phyloP scores from a whole-genome alignment of 2,797 vertebrate species.

The Phrynocephalus guinanensis region DNA sequence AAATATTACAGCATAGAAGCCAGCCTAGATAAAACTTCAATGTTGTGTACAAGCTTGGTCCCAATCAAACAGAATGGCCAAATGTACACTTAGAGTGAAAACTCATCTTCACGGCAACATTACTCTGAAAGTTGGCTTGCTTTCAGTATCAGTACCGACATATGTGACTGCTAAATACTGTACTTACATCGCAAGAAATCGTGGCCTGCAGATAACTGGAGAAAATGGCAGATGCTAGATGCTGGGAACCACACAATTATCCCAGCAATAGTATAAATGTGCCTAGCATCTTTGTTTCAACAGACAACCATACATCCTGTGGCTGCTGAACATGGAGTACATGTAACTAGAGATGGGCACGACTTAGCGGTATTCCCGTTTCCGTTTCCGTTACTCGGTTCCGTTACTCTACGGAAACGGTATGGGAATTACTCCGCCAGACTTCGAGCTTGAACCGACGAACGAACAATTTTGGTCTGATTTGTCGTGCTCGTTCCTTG shows the following conservation, averaged over 20 bases:
- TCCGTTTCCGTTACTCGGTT: too few species aligned
- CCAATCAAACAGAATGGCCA: conserved; percentile 55
- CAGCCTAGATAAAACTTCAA: conserved; percentile 34
- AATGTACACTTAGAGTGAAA: conserved; percentile 54
- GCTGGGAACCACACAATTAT: conserved; percentile 6
- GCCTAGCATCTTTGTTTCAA: fast-evolving
- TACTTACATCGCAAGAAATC: conserved; percentile 55
- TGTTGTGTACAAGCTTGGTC: not conserved
- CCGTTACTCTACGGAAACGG: too few species aligned
- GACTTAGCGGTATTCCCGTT: too few species aligned
- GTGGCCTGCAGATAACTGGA: conserved; percentile 60
- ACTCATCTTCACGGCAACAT: conserved; percentile 68
- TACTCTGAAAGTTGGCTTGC: conserved; percentile 68
- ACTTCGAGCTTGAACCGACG: too few species aligned
- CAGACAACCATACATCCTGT: not conserved
- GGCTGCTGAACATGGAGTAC: not conserved
- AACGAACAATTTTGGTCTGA: too few species aligned
- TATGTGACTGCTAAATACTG: conserved; percentile 58
- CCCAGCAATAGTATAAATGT: not conserved
- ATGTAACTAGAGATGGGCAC: too few species aligned
- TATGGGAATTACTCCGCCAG: too few species aligned
- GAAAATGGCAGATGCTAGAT: conserved; percentile 54
- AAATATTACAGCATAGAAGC: conserved; percentile 60
- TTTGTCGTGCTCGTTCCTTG: too few species aligned
- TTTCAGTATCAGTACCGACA: conserved; percentile 60